Conservation (phyloP, 2,888 invertebrate genomes). For the Apotomis turbidana region DNA sequence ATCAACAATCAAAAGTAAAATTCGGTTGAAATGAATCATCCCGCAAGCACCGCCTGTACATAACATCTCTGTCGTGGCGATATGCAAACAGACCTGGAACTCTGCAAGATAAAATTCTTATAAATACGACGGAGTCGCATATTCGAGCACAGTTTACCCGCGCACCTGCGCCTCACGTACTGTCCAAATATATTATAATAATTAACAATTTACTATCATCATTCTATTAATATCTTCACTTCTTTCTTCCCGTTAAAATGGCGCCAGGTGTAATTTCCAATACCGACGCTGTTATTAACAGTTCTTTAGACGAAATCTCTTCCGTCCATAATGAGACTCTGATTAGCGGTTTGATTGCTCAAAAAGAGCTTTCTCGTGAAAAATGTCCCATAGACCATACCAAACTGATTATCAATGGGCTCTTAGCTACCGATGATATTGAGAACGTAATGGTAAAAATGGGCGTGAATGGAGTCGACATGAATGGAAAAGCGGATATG, state of each 20-base stretch:
- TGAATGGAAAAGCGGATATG: constrained; percentile 19
- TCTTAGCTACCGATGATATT: constrained; percentile 36
- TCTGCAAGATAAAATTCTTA: constrained; percentile 69
- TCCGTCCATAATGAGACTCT: constrained; percentile 50
- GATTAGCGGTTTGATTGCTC: constrained; percentile 52
- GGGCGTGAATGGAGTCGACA: constrained; percentile 10
- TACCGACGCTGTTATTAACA: constrained; percentile 60
- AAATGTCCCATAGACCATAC: constrained; percentile 56
- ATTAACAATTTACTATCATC: constrained; percentile 13
- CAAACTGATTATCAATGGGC: constrained; percentile 7
- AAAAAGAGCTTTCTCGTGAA: constrained; percentile 43
- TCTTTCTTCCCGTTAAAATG: constrained; percentile 54
- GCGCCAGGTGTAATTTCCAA: constrained; percentile 71
- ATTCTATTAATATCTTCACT: constrained; percentile 18
- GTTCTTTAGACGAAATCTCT: constrained; percentile 52
- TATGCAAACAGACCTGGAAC: constrained; percentile 43
- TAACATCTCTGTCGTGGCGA: constrained; percentile 22
- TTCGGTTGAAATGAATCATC: constrained; percentile 9
- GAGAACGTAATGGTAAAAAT: constrained; percentile 28
- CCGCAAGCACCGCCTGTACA: not conserved
- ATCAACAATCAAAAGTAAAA: not conserved
- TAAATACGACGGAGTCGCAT: constrained; percentile 67
- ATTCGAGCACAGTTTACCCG: constrained; percentile 63
- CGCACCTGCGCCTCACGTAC: constrained; percentile 59
- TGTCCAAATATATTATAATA: constrained; percentile 36